phyloP scores from a whole-genome alignment of 2,113 vertebrate genomes.

The Eudyptes chrysolophus region DNA sequence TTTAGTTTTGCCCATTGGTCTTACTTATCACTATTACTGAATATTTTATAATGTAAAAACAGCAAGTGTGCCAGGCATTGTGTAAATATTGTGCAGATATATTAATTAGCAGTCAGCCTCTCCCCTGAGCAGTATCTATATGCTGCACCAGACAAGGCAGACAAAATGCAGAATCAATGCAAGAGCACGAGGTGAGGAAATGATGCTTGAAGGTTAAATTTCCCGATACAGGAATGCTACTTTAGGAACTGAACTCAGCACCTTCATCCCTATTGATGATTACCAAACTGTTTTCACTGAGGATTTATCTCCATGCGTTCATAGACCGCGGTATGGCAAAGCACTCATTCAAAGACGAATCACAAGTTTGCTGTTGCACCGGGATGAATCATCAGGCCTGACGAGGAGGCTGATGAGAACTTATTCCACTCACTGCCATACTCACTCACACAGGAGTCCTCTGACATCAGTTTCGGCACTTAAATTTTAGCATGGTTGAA shows the following conservation, averaged over 20 bases:
- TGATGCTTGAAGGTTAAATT: neutral
- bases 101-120: neutral
- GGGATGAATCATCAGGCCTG: fast-evolving
- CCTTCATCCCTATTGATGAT: fast-evolving
- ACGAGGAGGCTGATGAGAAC: fast-evolving
- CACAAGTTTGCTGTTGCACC: fast-evolving
- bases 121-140: neutral
- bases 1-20: neutral
- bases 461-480: fast-evolving
- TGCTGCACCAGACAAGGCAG: neutral
- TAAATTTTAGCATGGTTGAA: fast-evolving
- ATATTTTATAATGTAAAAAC: neutral
- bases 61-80: neutral
- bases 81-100: neutral
- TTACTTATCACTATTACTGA: neutral
- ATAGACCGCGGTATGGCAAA: fast-evolving
- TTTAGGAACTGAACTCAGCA: neutral
- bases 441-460: fast-evolving
- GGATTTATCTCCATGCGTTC: fast-evolving
- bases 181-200: neutral
- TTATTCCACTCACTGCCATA: fast-evolving
- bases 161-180: neutral
- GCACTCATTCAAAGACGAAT: fast-evolving
- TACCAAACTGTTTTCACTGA: neutral
- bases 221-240: fast-evolving